phyloP scores from a whole-genome alignment of 2,888 invertebrate genomes.

The Callosobruchus maculatus region DNA sequence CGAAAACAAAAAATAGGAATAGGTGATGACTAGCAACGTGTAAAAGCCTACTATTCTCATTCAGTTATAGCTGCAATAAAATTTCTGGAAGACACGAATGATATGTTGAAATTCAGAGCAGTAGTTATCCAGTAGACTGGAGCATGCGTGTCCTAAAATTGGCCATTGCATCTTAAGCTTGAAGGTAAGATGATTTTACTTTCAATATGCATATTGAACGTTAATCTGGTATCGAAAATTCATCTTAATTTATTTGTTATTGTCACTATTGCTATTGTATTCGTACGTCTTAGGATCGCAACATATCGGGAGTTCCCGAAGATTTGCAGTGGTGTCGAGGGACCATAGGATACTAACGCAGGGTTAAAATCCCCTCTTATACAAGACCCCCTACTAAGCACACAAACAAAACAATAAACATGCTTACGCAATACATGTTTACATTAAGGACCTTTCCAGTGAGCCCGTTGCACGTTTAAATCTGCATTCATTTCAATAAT shows the following conservation, averaged over 20 bases:
- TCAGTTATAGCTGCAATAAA: conserved; percentile 13
- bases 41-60: too few relatives aligned
- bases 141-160: conserved; percentile 30
- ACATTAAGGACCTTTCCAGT: neutral
- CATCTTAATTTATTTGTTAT: too few relatives aligned
- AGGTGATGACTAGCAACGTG: too few relatives aligned
- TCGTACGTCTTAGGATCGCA: too few relatives aligned
- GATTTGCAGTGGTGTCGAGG: too few relatives aligned
- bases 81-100: conserved; percentile 21
- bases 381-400: neutral
- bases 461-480: neutral
- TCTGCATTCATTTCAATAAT: neutral
- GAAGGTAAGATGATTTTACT: conserved; percentile 17
- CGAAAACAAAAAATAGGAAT: too few relatives aligned
- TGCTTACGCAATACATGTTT: neutral
- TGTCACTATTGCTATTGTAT: too few relatives aligned
- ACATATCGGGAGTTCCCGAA: too few relatives aligned
- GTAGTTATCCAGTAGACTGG: conserved; percentile 24
- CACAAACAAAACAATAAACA: neutral
- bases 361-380: too few relatives aligned
- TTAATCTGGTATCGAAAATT: too few relatives aligned
- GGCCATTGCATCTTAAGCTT: conserved; percentile 22
- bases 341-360: too few relatives aligned
- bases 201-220: too few relatives aligned
- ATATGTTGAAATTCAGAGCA: conserved; percentile 26